phyloP scores from a whole-genome alignment of 2,113 vertebrate genomes.

The Lagenorhynchus albirostris region DNA sequence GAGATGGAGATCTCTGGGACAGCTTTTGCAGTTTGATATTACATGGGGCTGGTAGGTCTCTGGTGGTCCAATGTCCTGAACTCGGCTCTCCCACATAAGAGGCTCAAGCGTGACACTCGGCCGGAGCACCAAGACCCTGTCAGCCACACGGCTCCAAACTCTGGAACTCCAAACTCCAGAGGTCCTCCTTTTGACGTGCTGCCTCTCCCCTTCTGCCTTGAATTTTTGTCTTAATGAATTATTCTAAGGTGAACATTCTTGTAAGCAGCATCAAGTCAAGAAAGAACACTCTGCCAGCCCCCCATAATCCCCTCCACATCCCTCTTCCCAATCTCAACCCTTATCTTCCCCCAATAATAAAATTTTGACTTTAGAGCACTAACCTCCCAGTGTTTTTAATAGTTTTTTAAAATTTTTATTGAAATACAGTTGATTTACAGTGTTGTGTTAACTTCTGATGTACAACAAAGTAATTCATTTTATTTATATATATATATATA shows the following conservation, averaged over 20 bases:
- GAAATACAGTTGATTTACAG: neutral
- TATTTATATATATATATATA: neutral
- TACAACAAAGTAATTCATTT: neutral
- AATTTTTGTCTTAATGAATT: too few relatives aligned
- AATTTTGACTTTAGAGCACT: neutral
- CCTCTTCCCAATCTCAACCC: neutral
- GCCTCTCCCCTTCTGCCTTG: too few relatives aligned
- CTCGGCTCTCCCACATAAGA: too few relatives aligned
- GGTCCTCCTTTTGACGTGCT: too few relatives aligned
- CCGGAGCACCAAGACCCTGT: too few relatives aligned
- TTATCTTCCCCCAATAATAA: neutral
- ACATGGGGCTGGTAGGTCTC: accelerated
- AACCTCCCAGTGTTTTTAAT: neutral
- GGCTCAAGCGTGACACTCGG: too few relatives aligned
- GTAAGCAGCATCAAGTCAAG: neutral
- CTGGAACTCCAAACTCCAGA: too few relatives aligned
- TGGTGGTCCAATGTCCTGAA: too few relatives aligned
- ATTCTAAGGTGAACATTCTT: neutral
- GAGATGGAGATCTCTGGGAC: too few relatives aligned
- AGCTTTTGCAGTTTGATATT: too few relatives aligned
- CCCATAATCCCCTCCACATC: neutral
- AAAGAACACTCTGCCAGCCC: neutral
- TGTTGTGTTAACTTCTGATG: neutral
- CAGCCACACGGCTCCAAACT: too few relatives aligned
- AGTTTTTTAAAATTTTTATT: neutral